These are phyloP conservation scores for Euplexia lucipara DNA, from an alignment of 2,888 invertebrate species.

Conservation along the genomic window DNA sequence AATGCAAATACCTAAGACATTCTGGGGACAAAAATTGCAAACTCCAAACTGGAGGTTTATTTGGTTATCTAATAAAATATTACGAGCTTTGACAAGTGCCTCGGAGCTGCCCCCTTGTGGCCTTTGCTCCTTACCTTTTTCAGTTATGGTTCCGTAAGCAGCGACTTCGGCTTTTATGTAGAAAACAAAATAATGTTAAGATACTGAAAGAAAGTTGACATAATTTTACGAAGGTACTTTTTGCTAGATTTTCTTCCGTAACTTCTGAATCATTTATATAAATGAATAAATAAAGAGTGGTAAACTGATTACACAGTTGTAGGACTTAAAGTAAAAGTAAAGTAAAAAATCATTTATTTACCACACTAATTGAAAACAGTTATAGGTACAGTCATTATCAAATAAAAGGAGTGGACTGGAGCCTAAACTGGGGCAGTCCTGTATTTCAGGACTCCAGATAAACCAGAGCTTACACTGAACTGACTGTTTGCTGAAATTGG, in stretches of 20 bases:
- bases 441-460: too few species aligned
- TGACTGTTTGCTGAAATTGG: too few species aligned
- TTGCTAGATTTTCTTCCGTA: not conserved
- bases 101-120: slow-evolving; percentile 82
- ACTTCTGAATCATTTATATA: too few species aligned
- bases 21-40: slow-evolving; percentile 77
- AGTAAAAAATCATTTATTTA: too few species aligned
- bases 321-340: too few species aligned
- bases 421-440: too few species aligned
- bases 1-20: slow-evolving; percentile 66
- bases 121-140: slow-evolving; percentile 78
- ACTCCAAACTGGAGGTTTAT: slow-evolving; percentile 81
- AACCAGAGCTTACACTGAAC: too few species aligned
- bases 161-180: slow-evolving; percentile 71
- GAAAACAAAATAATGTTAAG: slow-evolving; percentile 67
- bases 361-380: too few species aligned
- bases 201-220: slow-evolving; percentile 33
- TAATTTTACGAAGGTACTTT: not conserved
- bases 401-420: too few species aligned
- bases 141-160: slow-evolving; percentile 81
- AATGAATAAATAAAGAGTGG: too few species aligned
- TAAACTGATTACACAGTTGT: too few species aligned
- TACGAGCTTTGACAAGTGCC: slow-evolving; percentile 89
- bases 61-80: slow-evolving; percentile 91
- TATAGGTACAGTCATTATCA: too few species aligned